Conservation (phyloP, 2,888 invertebrate genomes). For the Electrophaes corylata region DNA sequence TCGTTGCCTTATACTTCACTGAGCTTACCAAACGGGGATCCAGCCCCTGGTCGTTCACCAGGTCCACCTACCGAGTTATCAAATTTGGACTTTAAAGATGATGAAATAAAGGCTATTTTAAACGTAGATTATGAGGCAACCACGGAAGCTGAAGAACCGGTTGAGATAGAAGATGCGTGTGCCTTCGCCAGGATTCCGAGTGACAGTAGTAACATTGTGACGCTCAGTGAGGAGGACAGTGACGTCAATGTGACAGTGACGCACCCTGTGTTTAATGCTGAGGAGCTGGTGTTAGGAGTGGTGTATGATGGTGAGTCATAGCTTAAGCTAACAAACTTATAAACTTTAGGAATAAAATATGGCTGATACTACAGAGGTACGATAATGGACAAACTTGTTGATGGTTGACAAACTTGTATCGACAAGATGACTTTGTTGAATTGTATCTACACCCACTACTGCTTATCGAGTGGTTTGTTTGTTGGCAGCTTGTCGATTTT, state of each 20-base stretch:
- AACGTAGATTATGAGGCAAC: constrained; percentile 57
- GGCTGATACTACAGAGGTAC: too few relatives aligned
- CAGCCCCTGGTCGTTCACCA: constrained; percentile 87
- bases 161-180: constrained; percentile 66
- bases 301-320: constrained; percentile 82
- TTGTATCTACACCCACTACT: too few relatives aligned
- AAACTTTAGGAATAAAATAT: too few relatives aligned
- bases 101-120: constrained; percentile 48
- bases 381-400: too few relatives aligned
- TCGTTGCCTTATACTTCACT: constrained; percentile 73
- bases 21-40: constrained; percentile 83
- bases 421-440: too few relatives aligned
- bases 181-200: constrained; percentile 72
- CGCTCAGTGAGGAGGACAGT: constrained; percentile 69
- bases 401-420: too few relatives aligned
- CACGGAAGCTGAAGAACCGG: constrained; percentile 38
- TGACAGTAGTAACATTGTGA: constrained; percentile 74
- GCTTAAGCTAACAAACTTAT: background rate
- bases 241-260: constrained; percentile 78
- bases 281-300: constrained; percentile 80
- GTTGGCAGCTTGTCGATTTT: too few relatives aligned
- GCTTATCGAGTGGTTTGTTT: too few relatives aligned
- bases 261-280: constrained; percentile 80
- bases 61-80: constrained; percentile 76
- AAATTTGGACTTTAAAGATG: constrained; percentile 44